A percentile compares a stretch with the other conserved stretches of the same genome.
Evolutionary conservation across 2,113 vertebrate species (phyloP).

Genomic region (Aldabrachelys gigantea): DNA sequence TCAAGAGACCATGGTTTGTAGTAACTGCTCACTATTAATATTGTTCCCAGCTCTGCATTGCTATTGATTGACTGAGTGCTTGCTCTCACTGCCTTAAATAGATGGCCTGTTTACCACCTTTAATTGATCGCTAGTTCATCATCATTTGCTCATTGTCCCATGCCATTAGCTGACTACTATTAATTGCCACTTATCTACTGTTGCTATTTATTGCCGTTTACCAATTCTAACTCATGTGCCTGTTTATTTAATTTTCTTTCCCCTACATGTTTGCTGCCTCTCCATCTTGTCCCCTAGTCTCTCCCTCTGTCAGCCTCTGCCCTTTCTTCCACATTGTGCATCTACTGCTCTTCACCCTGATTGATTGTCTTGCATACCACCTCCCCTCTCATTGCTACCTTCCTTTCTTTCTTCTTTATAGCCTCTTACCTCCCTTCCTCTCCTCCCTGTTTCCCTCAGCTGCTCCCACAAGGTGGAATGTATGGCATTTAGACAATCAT

Average conservation of each 20-base stretch:
- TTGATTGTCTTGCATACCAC: not conserved
- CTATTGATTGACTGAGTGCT: constrained; percentile 34
- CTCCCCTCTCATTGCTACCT: not conserved
- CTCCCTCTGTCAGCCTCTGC: not conserved
- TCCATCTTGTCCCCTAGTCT: not conserved
- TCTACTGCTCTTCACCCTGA: fast-evolving
- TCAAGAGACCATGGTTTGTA: not conserved
- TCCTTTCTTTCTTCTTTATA: not conserved
- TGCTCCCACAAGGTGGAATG: not conserved
- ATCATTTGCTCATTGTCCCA: not conserved
- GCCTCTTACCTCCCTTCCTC: not conserved
- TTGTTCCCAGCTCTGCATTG: not conserved
- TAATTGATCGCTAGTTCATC: constrained; percentile 35
- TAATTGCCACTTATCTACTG: constrained; percentile 18
- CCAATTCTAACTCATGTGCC: not conserved
- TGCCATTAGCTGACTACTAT: not conserved
- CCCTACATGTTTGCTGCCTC: not conserved
- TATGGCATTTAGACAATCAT: not conserved
- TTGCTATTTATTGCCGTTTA: not conserved
- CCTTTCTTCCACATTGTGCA: not conserved
- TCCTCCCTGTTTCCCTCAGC: not conserved
- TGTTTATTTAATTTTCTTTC: not conserved
- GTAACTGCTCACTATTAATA: not conserved
- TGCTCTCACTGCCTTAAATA: not conserved
- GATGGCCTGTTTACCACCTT: constrained; percentile 9